Evolutionary conservation across 2,888 invertebrate species (phyloP).

Genomic region (Synergus japonicus): DNA sequence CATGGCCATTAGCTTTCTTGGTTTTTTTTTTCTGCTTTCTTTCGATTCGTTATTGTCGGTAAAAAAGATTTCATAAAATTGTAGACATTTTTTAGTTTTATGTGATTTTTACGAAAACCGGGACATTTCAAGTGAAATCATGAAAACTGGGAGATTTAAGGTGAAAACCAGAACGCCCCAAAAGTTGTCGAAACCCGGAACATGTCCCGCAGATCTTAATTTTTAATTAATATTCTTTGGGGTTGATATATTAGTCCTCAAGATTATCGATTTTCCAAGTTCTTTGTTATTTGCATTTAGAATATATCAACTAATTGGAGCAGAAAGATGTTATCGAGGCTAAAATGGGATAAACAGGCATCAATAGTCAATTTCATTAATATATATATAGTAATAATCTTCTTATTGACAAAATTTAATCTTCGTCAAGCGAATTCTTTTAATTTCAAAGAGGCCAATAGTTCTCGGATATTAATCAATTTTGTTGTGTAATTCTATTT

Average conservation of each 20-base stretch:
- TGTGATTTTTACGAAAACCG: no score
- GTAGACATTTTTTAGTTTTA: no score
- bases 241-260: neutral
- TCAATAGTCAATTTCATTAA: constrained; percentile 17
- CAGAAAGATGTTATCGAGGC: constrained; percentile 36
- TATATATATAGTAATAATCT: constrained; percentile 31
- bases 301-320: constrained; percentile 12
- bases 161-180: no score
- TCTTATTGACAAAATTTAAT: constrained; percentile 25
- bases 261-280: constrained; percentile 7
- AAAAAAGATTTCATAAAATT: no score
- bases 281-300: constrained; percentile 1
- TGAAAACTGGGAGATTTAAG: no score
- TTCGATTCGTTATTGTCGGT: no score
- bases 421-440: neutral
- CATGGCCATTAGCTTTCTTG: no score
- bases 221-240: neutral
- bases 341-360: constrained; percentile 32
- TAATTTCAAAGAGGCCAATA: neutral
- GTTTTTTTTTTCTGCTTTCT: no score
- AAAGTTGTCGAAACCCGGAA: no score
- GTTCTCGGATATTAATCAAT: neutral
- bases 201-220: neutral
- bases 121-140: no score
- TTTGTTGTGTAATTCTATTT: no score